These are phyloP conservation scores for Asarcornis scutulata DNA, from an alignment of 2,113 vertebrate genomes.

Conservation along the genomic window DNA sequence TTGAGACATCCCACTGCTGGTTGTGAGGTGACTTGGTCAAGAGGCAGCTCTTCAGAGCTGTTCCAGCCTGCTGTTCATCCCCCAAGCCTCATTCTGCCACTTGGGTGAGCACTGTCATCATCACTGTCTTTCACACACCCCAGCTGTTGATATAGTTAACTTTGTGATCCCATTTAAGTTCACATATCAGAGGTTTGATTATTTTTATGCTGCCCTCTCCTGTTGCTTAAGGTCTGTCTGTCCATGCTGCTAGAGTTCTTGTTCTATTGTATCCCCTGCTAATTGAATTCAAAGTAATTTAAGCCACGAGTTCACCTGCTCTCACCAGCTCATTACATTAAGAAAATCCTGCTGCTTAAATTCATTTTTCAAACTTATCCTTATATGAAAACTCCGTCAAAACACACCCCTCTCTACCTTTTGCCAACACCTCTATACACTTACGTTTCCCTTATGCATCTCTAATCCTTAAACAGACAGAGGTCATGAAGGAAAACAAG, in stretches of 20 bases:
- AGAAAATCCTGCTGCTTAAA: neutral
- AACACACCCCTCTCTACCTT: neutral
- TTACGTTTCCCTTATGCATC: neutral
- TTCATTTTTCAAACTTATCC: neutral
- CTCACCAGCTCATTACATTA: neutral
- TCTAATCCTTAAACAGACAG: neutral
- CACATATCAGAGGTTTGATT: neutral
- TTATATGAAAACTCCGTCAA: neutral
- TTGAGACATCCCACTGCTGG: neutral
- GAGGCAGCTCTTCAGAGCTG: neutral
- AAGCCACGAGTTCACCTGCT: neutral
- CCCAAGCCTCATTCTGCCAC: neutral
- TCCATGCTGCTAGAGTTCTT: neutral
- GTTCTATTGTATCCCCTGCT: neutral
- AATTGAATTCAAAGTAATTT: neutral
- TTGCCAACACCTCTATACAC: neutral
- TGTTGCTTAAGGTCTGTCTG: neutral
- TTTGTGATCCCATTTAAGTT: neutral
- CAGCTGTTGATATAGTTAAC: neutral
- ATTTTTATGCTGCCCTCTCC: rapidly evolving
- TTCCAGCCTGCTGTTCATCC: neutral
- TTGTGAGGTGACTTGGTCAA: neutral
- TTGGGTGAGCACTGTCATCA: neutral
- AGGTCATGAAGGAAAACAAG: neutral
- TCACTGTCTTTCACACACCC: neutral